A percentile compares a stretch with the other conserved stretches of the same genome.
Conservation (phyloP, 1,140 invertebrate genomes). For the Lamellibrachia luymesi region DNA sequence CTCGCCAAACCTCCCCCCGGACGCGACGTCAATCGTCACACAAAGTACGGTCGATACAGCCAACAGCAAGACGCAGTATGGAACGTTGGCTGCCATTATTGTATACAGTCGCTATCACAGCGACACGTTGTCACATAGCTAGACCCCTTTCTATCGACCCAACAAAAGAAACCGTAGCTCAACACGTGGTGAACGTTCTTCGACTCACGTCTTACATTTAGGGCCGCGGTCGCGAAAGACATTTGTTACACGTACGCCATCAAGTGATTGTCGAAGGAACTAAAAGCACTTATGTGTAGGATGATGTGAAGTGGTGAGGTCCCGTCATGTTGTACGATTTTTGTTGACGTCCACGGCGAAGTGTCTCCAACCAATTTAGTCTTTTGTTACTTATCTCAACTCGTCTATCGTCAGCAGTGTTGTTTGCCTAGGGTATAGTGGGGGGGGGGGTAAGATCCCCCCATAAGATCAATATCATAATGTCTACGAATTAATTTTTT, state of each 20-base stretch:
- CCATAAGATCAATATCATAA: too few relatives aligned
- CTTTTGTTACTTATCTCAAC: too few relatives aligned
- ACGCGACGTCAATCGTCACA: not conserved
- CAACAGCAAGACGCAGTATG: not conserved
- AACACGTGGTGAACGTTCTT: not conserved
- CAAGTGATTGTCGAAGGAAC: not conserved
- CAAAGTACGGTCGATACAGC: not conserved
- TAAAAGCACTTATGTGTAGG: not conserved
- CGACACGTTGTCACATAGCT: not conserved
- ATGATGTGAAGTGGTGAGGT: too few relatives aligned
- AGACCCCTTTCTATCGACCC: too few relatives aligned
- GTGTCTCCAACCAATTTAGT: too few relatives aligned
- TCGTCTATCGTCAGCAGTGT: too few relatives aligned
- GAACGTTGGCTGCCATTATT: not conserved
- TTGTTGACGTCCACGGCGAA: too few relatives aligned
- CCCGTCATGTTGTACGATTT: too few relatives aligned
- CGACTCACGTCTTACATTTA: not conserved
- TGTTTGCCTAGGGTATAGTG: too few relatives aligned
- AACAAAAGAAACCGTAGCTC: not conserved
- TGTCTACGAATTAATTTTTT: too few relatives aligned
- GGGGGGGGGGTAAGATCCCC: too few relatives aligned
- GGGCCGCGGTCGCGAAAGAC: not conserved
- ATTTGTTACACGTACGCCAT: not conserved
- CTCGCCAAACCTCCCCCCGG: constrained; percentile 32
- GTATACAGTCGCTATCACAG: not conserved